A percentile compares a stretch with the other conserved stretches of the same genome.
Conservation (phyloP, 2,888 invertebrate genomes). For the Andricus quercusramuli region DNA sequence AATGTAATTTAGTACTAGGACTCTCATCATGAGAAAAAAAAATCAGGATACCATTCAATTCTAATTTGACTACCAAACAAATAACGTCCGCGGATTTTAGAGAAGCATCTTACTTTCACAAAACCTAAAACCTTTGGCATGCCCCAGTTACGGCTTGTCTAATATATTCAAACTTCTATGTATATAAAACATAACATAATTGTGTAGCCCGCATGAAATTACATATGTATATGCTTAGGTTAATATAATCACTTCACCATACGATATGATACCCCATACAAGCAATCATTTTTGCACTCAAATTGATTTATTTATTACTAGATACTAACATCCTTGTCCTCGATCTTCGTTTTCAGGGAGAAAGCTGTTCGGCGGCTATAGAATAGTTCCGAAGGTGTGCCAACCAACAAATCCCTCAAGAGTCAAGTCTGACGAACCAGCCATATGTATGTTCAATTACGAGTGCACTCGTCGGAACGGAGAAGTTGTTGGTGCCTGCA, state of each 20-base stretch:
- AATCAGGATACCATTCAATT: neutral
- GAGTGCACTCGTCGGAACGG: slow-evolving; percentile 90
- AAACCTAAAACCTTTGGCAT: slow-evolving; percentile 3
- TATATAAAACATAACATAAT: slow-evolving; percentile 20
- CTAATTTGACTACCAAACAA: neutral
- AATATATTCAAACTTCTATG: slow-evolving; percentile 4
- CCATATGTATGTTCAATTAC: slow-evolving; percentile 96
- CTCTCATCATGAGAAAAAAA: neutral
- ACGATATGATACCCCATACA: neutral
- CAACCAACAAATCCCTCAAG: slow-evolving; percentile 84
- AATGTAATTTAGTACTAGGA: neutral
- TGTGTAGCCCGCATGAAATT: neutral
- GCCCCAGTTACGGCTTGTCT: slow-evolving; percentile 7
- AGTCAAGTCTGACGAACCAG: slow-evolving; percentile 84
- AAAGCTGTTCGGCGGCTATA: slow-evolving; percentile 91
- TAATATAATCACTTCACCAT: neutral
- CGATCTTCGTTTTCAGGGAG: slow-evolving; percentile 72
- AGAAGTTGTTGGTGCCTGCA: slow-evolving; percentile 92
- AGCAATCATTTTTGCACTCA: slow-evolving; percentile 19
- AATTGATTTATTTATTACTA: slow-evolving; percentile 34
- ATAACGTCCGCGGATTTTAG: neutral
- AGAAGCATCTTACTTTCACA: slow-evolving; percentile 25
- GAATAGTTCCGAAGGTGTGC: slow-evolving; percentile 91
- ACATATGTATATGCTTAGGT: neutral
- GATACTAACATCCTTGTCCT: slow-evolving; percentile 39